Percentiles rank a stretch among this genome's conserved stretches.
These are phyloP conservation scores for Drosophila baimaii DNA, from an alignment of 1,140 invertebrate species.

Conservation along the genomic window DNA sequence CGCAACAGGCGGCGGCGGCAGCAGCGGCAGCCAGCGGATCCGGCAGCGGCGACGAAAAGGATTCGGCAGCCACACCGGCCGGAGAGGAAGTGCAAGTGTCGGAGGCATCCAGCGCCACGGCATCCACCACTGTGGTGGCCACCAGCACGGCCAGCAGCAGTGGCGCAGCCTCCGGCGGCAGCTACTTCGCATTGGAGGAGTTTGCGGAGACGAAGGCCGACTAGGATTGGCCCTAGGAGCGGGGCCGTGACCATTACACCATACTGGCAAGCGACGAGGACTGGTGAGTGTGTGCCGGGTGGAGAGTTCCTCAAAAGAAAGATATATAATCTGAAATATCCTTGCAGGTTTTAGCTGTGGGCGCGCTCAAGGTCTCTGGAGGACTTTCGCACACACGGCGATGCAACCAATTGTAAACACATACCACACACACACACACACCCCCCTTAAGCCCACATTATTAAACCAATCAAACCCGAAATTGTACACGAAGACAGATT, in stretches of 20 bases:
- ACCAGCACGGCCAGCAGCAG: conserved; percentile 67
- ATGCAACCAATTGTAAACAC: conserved; percentile 10
- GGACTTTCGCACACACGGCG: conserved; percentile 48
- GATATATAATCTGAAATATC: background rate
- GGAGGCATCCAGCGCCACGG: conserved; percentile 50
- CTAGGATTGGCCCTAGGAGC: conserved; percentile 76
- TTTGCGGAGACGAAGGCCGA: conserved; percentile 74
- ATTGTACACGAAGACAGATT: conserved; percentile 33
- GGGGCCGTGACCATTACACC: conserved; percentile 57
- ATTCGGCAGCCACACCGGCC: conserved; percentile 47
- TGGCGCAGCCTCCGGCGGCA: conserved; percentile 60
- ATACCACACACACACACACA: conserved; percentile 20
- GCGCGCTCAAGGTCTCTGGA: conserved; percentile 34
- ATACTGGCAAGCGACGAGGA: conserved; percentile 72
- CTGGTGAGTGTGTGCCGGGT: conserved; percentile 41
- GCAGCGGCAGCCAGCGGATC: conserved; percentile 45
- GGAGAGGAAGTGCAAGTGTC: conserved; percentile 57
- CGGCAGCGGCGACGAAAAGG: conserved; percentile 48
- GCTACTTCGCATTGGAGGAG: conserved; percentile 78
- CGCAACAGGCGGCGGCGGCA: conserved; percentile 58
- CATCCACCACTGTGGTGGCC: conserved; percentile 51
- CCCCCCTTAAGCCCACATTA: conserved; percentile 24
- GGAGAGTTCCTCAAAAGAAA: background rate
- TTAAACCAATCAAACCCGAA: conserved; percentile 9
- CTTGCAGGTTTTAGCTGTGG: conserved; percentile 60